These are phyloP conservation scores for Ceratosolen solmsi DNA, from an alignment of 1,140 invertebrate genomes.

Conservation along the genomic window DNA sequence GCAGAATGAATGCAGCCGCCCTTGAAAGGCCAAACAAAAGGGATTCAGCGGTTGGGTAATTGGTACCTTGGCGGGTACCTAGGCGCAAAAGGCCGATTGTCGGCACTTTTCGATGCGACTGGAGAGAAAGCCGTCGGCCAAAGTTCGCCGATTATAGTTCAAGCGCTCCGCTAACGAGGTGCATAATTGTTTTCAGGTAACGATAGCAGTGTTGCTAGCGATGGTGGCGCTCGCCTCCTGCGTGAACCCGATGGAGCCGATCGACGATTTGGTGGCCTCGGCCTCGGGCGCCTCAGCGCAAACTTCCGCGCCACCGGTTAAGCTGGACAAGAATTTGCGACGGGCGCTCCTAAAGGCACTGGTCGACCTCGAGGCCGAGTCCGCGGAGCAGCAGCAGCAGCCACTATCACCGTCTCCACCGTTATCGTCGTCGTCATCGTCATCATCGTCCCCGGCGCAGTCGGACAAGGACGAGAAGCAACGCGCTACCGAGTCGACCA, in stretches of 20 bases:
- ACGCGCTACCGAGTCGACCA: constrained; percentile 6
- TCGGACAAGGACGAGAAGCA: constrained; percentile 48
- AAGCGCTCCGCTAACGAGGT: not conserved
- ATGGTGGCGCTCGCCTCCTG: constrained; percentile 46
- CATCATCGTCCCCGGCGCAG: not conserved
- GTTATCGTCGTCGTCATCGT: no score
- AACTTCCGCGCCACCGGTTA: constrained; percentile 70
- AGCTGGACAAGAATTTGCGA: constrained; percentile 80
- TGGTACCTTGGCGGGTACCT: no score
- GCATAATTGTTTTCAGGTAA: constrained; percentile 51
- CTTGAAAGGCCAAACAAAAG: no score
- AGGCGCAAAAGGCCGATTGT: not conserved
- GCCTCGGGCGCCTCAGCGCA: constrained; percentile 39
- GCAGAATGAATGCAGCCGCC: no score
- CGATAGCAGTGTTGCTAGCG: constrained; percentile 50
- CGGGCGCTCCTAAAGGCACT: constrained; percentile 82
- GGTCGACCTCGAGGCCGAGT: constrained; percentile 77
- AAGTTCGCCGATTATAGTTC: not conserved
- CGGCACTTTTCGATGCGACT: not conserved
- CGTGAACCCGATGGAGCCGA: constrained; percentile 7
- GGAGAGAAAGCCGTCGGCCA: not conserved
- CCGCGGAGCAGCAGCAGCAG: constrained; percentile 66
- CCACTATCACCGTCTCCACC: constrained; percentile 50
- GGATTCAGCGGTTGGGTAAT: no score
- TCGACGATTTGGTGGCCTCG: constrained; percentile 57